Conservation (phyloP, 2,113 vertebrate genomes). For the Pholis gunnellus region DNA sequence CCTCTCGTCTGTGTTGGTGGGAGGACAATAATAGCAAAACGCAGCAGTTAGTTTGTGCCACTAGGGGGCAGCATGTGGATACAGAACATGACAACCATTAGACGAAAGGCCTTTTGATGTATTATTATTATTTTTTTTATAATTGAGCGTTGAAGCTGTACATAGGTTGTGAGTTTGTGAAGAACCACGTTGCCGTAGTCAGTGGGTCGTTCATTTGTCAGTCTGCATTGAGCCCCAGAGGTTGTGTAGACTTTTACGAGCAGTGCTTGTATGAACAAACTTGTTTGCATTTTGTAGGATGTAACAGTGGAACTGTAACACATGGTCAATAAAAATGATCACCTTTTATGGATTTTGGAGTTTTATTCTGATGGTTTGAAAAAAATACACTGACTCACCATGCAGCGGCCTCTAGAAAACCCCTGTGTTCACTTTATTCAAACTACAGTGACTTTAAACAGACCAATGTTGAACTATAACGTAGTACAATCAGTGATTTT, state of each 20-base stretch:
- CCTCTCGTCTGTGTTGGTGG: neutral
- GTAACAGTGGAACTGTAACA: constrained; percentile 65
- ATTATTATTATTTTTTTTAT: constrained; percentile 45
- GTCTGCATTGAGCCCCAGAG: constrained; percentile 25
- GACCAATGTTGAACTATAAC: neutral
- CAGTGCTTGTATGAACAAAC: constrained; percentile 68
- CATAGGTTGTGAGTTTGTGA: constrained; percentile 54
- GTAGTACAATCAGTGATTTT: neutral
- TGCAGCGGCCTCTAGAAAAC: neutral
- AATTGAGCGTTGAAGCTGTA: constrained; percentile 35
- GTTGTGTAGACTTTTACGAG: constrained; percentile 58
- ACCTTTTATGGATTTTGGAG: constrained; percentile 16
- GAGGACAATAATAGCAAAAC: neutral
- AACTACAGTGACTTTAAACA: constrained; percentile 1
- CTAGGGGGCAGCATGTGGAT: constrained; percentile 63
- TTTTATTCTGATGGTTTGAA: neutral
- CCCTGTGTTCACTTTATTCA: neutral
- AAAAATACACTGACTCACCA: too few relatives aligned
- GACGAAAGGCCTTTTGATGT: constrained; percentile 51
- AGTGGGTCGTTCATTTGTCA: constrained; percentile 26
- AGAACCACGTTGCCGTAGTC: constrained; percentile 43
- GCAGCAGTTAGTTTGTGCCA: constrained; percentile 32
- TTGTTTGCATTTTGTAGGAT: constrained; percentile 66
- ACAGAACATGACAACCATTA: neutral
- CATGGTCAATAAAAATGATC: constrained; percentile 69